Percentiles rank a stretch among this genome's conserved stretches.
Evolutionary conservation across 2,888 invertebrate genomes (phyloP).

Genomic region (Mantis religiosa): DNA sequence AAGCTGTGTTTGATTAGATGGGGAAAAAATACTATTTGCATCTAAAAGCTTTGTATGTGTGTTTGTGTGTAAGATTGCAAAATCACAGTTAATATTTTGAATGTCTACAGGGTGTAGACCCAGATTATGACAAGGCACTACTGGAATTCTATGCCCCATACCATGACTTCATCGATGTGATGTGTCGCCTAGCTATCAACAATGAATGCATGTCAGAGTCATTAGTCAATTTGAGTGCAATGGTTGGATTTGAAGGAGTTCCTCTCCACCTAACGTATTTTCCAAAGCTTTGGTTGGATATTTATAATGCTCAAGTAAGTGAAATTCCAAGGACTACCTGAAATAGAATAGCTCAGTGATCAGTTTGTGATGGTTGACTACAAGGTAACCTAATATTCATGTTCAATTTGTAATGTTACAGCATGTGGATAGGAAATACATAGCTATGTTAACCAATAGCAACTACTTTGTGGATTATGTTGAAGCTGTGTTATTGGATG

Average conservation of each 20-base stretch:
- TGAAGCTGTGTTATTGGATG: conserved; percentile 83
- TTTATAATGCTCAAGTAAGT: conserved; percentile 66
- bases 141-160: conserved; percentile 80
- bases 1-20: too few relatives aligned
- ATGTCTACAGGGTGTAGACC: conserved; percentile 61
- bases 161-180: conserved; percentile 81
- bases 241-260: conserved; percentile 86
- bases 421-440: conserved; percentile 75
- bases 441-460: conserved; percentile 75
- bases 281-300: conserved; percentile 88
- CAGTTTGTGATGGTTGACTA: too few relatives aligned
- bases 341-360: too few relatives aligned
- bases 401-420: conserved; percentile 42
- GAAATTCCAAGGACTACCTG: not conserved
- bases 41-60: not conserved
- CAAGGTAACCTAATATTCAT: not conserved
- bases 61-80: not conserved
- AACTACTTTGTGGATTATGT: conserved; percentile 84
- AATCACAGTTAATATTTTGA: conserved; percentile 13
- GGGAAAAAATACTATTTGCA: not conserved
- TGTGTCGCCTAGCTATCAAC: conserved; percentile 84
- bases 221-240: conserved; percentile 78
- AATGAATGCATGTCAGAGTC: conserved; percentile 83
- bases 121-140: conserved; percentile 70
- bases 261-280: conserved; percentile 84